Evolutionary conservation across 2,113 vertebrate genomes (phyloP).

Genomic region (Gyps fulvus): DNA sequence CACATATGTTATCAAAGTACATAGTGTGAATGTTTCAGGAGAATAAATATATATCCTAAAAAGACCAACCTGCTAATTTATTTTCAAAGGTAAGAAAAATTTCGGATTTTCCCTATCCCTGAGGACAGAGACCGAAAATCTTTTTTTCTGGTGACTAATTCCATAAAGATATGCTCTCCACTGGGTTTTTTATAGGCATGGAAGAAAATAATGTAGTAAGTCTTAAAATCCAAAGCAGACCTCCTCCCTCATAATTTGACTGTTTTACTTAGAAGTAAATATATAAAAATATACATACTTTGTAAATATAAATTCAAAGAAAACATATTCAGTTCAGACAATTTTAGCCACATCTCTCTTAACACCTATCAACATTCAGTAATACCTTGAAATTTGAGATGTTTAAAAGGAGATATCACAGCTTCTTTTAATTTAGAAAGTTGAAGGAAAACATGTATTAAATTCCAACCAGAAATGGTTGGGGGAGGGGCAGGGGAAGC

Average conservation of each 20-base stretch:
- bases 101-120: not conserved
- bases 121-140: not conserved
- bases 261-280: not conserved
- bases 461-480: not conserved
- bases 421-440: not conserved
- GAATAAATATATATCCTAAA: not conserved
- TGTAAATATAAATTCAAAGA: not conserved
- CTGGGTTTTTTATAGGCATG: not conserved
- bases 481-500: not conserved
- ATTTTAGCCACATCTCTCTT: not conserved
- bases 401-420: not conserved
- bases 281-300: not conserved
- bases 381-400: not conserved
- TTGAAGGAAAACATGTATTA: not conserved
- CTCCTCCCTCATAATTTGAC: not conserved
- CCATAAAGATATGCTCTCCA: not conserved
- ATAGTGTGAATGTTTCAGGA: not conserved
- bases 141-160: not conserved
- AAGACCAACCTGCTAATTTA: not conserved
- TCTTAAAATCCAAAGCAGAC: not conserved
- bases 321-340: not conserved
- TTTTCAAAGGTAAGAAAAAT: not conserved
- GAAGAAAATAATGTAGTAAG: not conserved
- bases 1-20: not conserved
- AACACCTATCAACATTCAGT: not conserved